These are phyloP conservation scores for Eupithecia subfuscata DNA, from an alignment of 2,888 invertebrate species.

Conservation along the genomic window DNA sequence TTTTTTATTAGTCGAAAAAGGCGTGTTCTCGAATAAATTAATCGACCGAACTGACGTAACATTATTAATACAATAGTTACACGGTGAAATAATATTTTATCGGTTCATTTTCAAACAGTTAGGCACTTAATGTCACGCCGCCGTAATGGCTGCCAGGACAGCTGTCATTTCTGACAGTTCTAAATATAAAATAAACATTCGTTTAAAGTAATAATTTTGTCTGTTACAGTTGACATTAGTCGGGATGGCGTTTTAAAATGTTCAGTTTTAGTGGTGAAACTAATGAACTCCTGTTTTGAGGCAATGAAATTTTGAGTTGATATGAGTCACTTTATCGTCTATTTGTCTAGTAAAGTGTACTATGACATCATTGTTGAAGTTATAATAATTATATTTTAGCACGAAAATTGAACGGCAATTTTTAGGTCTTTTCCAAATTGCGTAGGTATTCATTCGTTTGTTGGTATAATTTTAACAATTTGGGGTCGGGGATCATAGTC, in stretches of 20 bases:
- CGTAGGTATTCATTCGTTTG: background rate
- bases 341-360: background rate
- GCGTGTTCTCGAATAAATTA: constrained; percentile 59
- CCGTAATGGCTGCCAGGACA: constrained; percentile 72
- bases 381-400: background rate
- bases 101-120: constrained; percentile 64
- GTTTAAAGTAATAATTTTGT: constrained; percentile 57
- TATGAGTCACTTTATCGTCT: constrained; percentile 9
- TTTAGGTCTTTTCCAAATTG: background rate
- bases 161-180: constrained; percentile 77
- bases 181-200: constrained; percentile 78
- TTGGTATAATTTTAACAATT: background rate
- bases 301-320: constrained; percentile 25
- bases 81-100: constrained; percentile 68
- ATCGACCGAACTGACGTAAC: constrained; percentile 70
- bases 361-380: background rate
- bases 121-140: constrained; percentile 29
- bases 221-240: constrained; percentile 50
- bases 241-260: constrained; percentile 44
- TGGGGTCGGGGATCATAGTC: background rate
- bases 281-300: constrained; percentile 38
- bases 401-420: no score
- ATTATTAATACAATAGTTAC: constrained; percentile 58
- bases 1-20: constrained; percentile 52
- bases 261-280: constrained; percentile 37